Conservation (phyloP, 2,113 vertebrate species). For the Hypocryptadius cinnamomeus region DNA sequence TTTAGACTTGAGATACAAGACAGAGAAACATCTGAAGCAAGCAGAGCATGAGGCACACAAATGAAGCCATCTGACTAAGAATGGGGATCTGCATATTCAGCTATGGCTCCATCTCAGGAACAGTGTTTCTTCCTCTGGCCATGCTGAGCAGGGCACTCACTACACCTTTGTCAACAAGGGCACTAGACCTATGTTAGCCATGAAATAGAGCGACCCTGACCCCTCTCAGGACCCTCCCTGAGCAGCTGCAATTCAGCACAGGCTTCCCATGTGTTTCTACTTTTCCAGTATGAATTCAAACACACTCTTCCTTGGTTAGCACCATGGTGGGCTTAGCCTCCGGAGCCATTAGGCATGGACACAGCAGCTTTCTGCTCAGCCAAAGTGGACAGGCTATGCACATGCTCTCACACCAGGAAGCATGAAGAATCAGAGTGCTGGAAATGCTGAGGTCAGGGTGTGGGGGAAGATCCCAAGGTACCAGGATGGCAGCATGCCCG, state of each 20-base stretch:
- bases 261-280: not conserved
- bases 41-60: not conserved
- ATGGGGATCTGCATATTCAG: not conserved
- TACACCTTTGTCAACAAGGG: not conserved
- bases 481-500: not conserved
- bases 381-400: not conserved
- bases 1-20: not conserved
- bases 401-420: not conserved
- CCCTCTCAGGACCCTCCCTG: not conserved
- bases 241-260: not conserved
- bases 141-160: not conserved
- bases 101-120: not conserved
- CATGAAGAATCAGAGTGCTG: not conserved
- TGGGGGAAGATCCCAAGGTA: not conserved
- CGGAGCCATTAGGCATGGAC: not conserved
- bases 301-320: not conserved
- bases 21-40: not conserved
- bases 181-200: not conserved
- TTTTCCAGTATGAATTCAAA: not conserved
- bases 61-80: not conserved
- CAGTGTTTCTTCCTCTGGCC: not conserved
- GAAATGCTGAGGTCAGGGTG: not conserved
- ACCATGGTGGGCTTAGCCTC: not conserved
- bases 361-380: not conserved
- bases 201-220: not conserved